Evolutionary conservation across 2,797 vertebrate species (phyloP).

Genomic region (Sylvia borin): DNA sequence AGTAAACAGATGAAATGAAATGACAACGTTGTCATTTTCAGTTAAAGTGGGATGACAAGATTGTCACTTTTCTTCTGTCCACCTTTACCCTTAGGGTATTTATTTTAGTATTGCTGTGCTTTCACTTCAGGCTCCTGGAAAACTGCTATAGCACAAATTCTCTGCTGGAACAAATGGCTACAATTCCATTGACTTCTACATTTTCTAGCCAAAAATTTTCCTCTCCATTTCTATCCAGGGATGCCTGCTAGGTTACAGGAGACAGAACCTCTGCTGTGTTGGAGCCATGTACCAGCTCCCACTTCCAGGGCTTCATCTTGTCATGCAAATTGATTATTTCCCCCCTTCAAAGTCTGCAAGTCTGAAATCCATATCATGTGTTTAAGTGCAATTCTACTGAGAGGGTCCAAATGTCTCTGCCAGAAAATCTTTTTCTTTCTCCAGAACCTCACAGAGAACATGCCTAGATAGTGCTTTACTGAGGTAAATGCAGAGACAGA

Average conservation of each 20-base stretch:
- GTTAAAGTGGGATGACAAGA: not conserved
- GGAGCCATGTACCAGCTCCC: not conserved
- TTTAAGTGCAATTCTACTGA: conserved; percentile 32
- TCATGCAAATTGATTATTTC: conserved; percentile 53
- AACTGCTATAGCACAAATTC: not conserved
- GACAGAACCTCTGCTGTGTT: not conserved
- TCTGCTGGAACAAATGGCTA: not conserved
- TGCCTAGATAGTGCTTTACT: conserved; percentile 34
- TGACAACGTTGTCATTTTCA: not conserved
- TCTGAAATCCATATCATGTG: not conserved
- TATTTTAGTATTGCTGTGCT: not conserved
- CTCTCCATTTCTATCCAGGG: not conserved
- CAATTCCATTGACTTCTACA: not conserved
- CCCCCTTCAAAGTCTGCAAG: not conserved
- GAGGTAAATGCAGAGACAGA: conserved; percentile 32
- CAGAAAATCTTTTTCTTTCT: conserved; percentile 18
- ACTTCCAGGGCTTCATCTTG: not conserved
- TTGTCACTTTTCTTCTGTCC: conserved; percentile 14
- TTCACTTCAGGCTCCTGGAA: not conserved
- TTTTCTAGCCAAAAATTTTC: not conserved
- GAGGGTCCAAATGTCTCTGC: conserved; percentile 17
- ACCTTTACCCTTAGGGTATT: not conserved
- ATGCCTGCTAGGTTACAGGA: not conserved
- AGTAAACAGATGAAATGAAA: not conserved
- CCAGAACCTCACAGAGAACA: not conserved